Evolutionary conservation across 1,140 invertebrate species (phyloP), one percentile per base, ranked within the genome.

Genomic region (Drosophila miranda): DNA sequence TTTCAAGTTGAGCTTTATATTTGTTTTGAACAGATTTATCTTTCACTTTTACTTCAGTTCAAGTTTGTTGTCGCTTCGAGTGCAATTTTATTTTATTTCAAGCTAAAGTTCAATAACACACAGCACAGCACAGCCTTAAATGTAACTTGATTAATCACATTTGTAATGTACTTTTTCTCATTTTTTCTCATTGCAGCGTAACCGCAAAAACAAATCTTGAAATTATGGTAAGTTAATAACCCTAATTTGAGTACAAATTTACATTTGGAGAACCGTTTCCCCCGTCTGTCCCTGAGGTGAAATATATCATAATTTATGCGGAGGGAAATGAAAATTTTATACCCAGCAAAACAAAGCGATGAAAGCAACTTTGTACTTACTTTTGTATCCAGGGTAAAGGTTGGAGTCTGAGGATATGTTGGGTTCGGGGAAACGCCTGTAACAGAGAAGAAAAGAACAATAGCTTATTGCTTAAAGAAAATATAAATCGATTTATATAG

Each of bases 241-340:
- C 21, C 64, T 80, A 84, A 83, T 84, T 84, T 66, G 80, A 43
- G 16, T 49, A 48, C 49, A 67, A 73, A 68, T 83, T 79, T 77
- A 63, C 81, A 60, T 41, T 76, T 69, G 48, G 63, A 54, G 21
- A 16, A 49, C 21, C 59, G 44, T 63, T 63, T 60, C 67, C 56
- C 67, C 52, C 42, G 55, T 51, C 55, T 68, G 53, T 76, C 68
- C 63, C 81, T 42, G 48, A 73, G 72, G 81, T 63, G 43, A 70
- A 77, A 84, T 86, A 84, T 81, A 77, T 86, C 69, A 77, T 78
- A 84, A 86, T 81, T 84, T 86, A 81, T 86, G 60, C 62, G 51
- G 19, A 51, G 19, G 46, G 50, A 55, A 68, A 67, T 8, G 63
- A 68, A 68, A 56, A 68, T 67, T 67, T 68, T 67, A 68, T 55